Conservation (phyloP, 2,797 vertebrate genomes). For the Florisuga fusca region DNA sequence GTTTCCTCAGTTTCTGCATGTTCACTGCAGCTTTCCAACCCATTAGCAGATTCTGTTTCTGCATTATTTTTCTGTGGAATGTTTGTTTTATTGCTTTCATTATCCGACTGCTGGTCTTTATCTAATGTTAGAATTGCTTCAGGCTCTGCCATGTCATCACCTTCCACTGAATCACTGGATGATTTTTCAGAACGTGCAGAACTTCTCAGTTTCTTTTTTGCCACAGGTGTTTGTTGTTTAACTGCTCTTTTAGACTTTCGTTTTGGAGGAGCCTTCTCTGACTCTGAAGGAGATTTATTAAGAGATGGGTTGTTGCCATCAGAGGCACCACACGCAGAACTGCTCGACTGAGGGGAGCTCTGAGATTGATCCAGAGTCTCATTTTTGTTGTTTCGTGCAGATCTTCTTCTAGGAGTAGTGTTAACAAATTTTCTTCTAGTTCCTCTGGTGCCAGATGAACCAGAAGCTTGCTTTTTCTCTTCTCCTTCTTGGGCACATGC, state of each 20-base stretch:
- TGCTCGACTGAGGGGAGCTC: conserved; percentile 79
- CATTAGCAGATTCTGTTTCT: conserved; percentile 67
- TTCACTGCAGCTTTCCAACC: conserved; percentile 58
- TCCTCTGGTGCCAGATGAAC: conserved; percentile 87
- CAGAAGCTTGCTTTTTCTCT: conserved; percentile 88
- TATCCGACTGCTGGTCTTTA: conserved; percentile 56
- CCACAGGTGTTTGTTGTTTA: conserved; percentile 83
- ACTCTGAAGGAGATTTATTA: conserved; percentile 72
- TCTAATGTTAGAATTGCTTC: conserved; percentile 43
- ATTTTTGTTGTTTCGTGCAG: conserved; percentile 84
- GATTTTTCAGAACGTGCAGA: conserved; percentile 65
- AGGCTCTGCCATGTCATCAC: conserved; percentile 64
- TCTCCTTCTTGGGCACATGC: conserved; percentile 91
- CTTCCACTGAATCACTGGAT: conserved; percentile 64
- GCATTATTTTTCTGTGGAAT: neutral
- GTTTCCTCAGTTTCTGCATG: conserved; percentile 6
- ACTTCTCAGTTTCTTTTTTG: conserved; percentile 86
- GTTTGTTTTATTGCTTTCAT: conserved; percentile 29
- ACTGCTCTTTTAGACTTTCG: conserved; percentile 83
- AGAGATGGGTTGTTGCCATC: conserved; percentile 74
- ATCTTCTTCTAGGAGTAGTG: conserved; percentile 84
- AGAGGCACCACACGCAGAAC: conserved; percentile 84
- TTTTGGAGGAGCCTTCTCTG: conserved; percentile 82
- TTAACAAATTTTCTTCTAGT: conserved; percentile 84
- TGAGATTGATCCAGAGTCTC: conserved; percentile 81